Evolutionary conservation across 1,140 invertebrate genomes (phyloP).

Genomic region (Lamellibrachia luymesi): DNA sequence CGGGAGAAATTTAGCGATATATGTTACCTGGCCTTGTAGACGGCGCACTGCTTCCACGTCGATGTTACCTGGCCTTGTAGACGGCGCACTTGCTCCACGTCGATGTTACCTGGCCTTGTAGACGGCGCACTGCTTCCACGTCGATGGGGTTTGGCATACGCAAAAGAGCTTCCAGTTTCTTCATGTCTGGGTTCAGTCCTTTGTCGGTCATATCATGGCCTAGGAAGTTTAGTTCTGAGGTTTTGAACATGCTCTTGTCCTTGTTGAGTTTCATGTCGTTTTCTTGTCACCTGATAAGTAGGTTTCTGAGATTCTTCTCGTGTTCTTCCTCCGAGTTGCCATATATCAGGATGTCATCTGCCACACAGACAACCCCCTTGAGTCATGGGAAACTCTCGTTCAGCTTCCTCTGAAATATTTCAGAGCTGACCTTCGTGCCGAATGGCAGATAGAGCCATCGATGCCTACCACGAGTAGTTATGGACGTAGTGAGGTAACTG

Average conservation of each 20-base stretch:
- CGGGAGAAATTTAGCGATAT: constrained; percentile 34
- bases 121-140: constrained; percentile 27
- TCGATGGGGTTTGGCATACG: constrained; percentile 30
- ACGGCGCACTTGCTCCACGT: constrained; percentile 26
- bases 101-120: constrained; percentile 24
- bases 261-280: constrained; percentile 51
- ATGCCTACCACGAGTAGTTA: constrained; percentile 31
- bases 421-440: too few species aligned
- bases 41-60: constrained; percentile 29
- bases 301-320: constrained; percentile 23
- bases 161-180: constrained; percentile 49
- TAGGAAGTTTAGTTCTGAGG: constrained; percentile 10
- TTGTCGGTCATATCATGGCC: constrained; percentile 45
- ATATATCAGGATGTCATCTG: constrained; percentile 38
- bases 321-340: constrained; percentile 9
- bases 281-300: constrained; percentile 45
- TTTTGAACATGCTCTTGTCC: constrained; percentile 34
- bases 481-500: constrained; percentile 33
- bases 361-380: constrained; percentile 47
- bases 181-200: constrained; percentile 50
- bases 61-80: background rate
- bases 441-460: constrained; percentile 28
- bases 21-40: constrained; percentile 20
- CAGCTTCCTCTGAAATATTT: constrained; percentile 48
- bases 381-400: constrained; percentile 43